Evolutionary conservation across 2,888 invertebrate species (phyloP).

Genomic region (Hyposoter dolosus): DNA sequence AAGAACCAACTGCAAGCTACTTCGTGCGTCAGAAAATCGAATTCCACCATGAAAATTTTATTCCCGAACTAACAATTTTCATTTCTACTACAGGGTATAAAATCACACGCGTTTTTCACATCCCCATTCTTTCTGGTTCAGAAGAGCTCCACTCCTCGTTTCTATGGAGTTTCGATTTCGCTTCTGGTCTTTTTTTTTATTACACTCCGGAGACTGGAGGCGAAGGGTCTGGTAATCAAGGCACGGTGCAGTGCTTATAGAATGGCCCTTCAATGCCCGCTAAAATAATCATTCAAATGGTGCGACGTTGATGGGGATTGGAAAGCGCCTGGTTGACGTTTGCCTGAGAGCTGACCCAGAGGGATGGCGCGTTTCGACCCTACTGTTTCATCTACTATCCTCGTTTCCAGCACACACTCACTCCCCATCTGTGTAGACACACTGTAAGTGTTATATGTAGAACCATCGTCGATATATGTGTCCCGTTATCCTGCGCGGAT

Average conservation of each 20-base stretch:
- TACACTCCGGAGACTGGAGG: conserved; percentile 43
- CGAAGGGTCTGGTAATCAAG: conserved; percentile 52
- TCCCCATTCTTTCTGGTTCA: background rate
- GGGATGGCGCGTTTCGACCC: conserved; percentile 40
- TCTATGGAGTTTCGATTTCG: conserved; percentile 55
- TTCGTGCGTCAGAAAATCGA: conserved; percentile 32
- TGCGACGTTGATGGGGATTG: conserved; percentile 36
- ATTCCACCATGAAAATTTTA: conserved; percentile 50
- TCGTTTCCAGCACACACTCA: conserved; percentile 3
- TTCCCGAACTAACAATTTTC: conserved; percentile 31
- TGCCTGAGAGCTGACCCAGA: conserved; percentile 49
- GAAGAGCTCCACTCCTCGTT: background rate
- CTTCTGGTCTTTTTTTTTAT: conserved; percentile 50
- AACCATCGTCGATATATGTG: background rate
- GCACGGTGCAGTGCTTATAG: conserved; percentile 27
- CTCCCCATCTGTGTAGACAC: background rate
- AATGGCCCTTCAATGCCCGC: conserved; percentile 48
- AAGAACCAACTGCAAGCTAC: conserved; percentile 13
- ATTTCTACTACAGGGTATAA: conserved; percentile 1
- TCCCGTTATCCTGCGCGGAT: conserved; percentile 42
- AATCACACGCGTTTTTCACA: conserved; percentile 8
- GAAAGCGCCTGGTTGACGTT: conserved; percentile 38
- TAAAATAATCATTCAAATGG: conserved; percentile 70
- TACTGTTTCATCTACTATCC: conserved; percentile 39
- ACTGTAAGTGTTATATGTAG: background rate